These are phyloP conservation scores for Stenopsyche tienmushanensis DNA, from an alignment of 1,140 invertebrate species.

Conservation along the genomic window DNA sequence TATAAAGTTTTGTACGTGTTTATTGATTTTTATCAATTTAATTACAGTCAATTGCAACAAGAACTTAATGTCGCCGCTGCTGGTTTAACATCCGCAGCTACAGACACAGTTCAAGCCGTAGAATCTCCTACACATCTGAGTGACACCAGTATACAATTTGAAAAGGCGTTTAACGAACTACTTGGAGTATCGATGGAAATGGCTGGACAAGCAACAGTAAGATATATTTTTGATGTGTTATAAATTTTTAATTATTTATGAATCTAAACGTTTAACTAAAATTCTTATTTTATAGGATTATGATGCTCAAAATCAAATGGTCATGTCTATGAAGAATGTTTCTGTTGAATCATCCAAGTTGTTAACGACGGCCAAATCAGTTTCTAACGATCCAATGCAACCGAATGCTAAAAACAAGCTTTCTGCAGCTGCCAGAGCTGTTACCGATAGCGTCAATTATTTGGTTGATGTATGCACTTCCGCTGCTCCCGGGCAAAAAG, in stretches of 20 bases:
- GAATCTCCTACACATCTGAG: conserved; percentile 69
- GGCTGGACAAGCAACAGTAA: conserved; percentile 70
- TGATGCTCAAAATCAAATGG: conserved; percentile 74
- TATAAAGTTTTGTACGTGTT: conserved; percentile 8
- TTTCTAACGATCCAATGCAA: conserved; percentile 84
- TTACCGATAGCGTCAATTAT: conserved; percentile 92
- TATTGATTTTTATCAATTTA: conserved; percentile 2
- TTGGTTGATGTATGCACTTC: conserved; percentile 80
- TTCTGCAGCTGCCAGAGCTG: conserved; percentile 79
- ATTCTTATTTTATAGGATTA: conserved; percentile 55
- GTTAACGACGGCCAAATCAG: conserved; percentile 82
- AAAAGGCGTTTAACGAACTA: conserved; percentile 75
- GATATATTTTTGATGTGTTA: conserved; percentile 4
- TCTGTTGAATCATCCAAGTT: conserved; percentile 87
- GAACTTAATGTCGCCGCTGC: conserved; percentile 82
- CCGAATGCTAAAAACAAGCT: conserved; percentile 90
- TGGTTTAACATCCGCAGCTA: conserved; percentile 78
- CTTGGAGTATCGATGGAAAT: conserved; percentile 78
- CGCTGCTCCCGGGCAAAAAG: conserved; percentile 87
- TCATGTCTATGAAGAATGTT: conserved; percentile 83
- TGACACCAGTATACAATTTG: conserved; percentile 73
- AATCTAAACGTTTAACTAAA: conserved; percentile 21
- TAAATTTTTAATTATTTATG: background rate
- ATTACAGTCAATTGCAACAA: conserved; percentile 72
- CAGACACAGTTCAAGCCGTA: conserved; percentile 73